These are phyloP conservation scores for Lordiphosa stackelbergi DNA, from an alignment of 1,140 invertebrate genomes.

Conservation along the genomic window DNA sequence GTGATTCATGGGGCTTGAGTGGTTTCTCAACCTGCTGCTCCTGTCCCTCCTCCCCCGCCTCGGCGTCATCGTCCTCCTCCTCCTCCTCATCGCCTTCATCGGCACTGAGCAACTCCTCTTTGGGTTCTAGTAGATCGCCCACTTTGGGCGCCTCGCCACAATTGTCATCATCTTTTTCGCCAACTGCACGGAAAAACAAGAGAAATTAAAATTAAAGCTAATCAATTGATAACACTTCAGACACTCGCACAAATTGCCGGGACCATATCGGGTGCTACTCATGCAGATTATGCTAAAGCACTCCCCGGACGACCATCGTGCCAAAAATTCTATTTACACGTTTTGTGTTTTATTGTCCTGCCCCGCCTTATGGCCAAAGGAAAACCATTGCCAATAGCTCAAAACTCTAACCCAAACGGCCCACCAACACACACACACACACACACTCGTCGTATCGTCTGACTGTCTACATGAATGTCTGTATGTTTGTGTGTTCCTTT, in stretches of 20 bases:
- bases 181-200: constrained; percentile 45
- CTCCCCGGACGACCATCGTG: constrained; percentile 72
- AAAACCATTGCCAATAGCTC: constrained; percentile 65
- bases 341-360: constrained; percentile 72
- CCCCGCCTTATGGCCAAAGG: constrained; percentile 22
- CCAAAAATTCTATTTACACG: constrained; percentile 77
- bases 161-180: constrained; percentile 62
- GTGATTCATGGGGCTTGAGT: constrained; percentile 60
- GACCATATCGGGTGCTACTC: constrained; percentile 43
- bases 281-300: constrained; percentile 77
- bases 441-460: constrained; percentile 26
- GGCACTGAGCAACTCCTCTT: constrained; percentile 67
- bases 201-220: constrained; percentile 25
- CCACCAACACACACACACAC: constrained; percentile 42
- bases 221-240: constrained; percentile 48
- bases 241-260: constrained; percentile 40
- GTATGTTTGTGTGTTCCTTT: too few species aligned
- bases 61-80: constrained; percentile 23
- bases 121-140: constrained; percentile 60
- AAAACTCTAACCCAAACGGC: constrained; percentile 66
- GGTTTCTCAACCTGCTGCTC: constrained; percentile 5
- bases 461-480: constrained; percentile 16
- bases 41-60: constrained; percentile 18
- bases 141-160: constrained; percentile 15
- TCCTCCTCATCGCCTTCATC: constrained; percentile 43